phyloP scores from a whole-genome alignment of 1,140 invertebrate species.

The Acromyrmex heyeri region DNA sequence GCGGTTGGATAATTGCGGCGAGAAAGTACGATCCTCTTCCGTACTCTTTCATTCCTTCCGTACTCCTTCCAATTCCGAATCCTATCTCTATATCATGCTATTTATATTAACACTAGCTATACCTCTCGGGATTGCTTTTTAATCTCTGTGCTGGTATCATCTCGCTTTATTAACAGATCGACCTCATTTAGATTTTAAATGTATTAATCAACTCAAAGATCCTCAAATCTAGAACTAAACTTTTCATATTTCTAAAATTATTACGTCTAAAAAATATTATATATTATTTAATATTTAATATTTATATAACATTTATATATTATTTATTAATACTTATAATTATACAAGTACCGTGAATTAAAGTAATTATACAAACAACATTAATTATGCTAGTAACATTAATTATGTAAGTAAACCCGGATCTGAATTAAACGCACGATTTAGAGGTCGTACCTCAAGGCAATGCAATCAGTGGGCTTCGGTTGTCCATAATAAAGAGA shows the following conservation, averaged over 20 bases:
- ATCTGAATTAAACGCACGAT: background rate
- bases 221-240: background rate
- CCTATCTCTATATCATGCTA: background rate
- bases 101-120: background rate
- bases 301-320: no score
- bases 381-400: no score
- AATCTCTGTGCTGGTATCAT: background rate
- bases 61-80: background rate
- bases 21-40: background rate
- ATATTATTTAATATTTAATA: no score
- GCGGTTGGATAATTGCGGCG: background rate
- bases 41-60: background rate
- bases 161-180: background rate
- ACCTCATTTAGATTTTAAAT: background rate
- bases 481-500: background rate
- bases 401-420: background rate
- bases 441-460: background rate
- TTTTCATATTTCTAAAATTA: no score
- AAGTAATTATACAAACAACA: no score
- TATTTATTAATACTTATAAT: background rate
- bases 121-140: constrained; percentile 13
- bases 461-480: background rate
- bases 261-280: background rate
- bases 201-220: background rate
- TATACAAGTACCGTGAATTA: no score